Evolutionary conservation across 2,113 vertebrate genomes (phyloP).

Genomic region (Proterorhinus semilunaris): DNA sequence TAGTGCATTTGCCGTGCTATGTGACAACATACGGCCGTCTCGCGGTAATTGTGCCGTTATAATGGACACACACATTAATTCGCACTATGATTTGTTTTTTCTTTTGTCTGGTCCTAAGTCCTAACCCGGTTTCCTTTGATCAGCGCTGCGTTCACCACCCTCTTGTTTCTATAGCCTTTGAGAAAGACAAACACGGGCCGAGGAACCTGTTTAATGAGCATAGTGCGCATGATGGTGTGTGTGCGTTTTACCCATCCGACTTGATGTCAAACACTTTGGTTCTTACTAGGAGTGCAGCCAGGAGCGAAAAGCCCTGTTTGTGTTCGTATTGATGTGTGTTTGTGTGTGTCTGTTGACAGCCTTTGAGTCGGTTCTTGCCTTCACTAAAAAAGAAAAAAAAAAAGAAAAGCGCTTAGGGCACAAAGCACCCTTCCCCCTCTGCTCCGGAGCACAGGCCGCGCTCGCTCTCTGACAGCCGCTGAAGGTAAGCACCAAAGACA

Average conservation of each 20-base stretch:
- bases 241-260: conserved; percentile 37
- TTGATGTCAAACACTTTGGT: conserved; percentile 64
- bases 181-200: conserved; percentile 61
- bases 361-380: conserved; percentile 78
- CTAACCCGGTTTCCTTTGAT: conserved; percentile 57
- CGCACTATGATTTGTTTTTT: conserved; percentile 38
- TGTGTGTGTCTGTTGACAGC: conserved; percentile 72
- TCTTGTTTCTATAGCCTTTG: conserved; percentile 57
- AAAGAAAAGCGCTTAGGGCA: conserved; percentile 73
- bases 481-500: conserved; percentile 80
- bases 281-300: conserved; percentile 66
- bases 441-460: conserved; percentile 64
- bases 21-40: conserved; percentile 39
- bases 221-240: conserved; percentile 30
- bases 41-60: conserved; percentile 46
- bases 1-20: conserved; percentile 30
- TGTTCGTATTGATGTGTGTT: conserved; percentile 56
- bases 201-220: conserved; percentile 69
- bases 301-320: conserved; percentile 52
- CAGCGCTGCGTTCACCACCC: conserved; percentile 54
- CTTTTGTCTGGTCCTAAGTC: conserved; percentile 51
- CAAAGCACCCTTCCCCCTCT: conserved; percentile 71
- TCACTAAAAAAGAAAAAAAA: conserved; percentile 52
- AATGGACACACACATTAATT: conserved; percentile 37
- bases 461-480: conserved; percentile 76